phyloP scores from a whole-genome alignment of 2,113 vertebrate species.

The Nematolebias whitei region DNA sequence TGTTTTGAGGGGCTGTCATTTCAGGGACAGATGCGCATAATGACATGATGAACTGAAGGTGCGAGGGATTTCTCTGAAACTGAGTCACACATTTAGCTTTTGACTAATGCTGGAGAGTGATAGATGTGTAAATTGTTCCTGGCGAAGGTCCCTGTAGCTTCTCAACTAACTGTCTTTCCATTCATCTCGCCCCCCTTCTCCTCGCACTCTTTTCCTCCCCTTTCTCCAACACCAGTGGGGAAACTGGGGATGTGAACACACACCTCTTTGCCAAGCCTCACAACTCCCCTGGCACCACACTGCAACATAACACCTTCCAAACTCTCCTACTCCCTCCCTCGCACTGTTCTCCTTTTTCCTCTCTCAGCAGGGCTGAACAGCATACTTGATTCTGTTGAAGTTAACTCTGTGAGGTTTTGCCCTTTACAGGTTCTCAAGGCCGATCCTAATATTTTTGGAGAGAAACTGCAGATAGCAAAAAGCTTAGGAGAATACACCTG shows the following conservation, averaged over 20 bases:
- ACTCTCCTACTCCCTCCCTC: constrained; percentile 44
- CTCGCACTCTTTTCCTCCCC: constrained; percentile 31
- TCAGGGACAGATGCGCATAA: constrained; percentile 5
- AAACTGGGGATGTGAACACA: constrained; percentile 64
- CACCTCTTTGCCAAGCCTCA: constrained; percentile 71
- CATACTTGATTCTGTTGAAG: constrained; percentile 67
- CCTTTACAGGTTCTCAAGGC: constrained; percentile 63
- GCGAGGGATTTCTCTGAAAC: constrained; percentile 27
- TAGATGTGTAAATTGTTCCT: constrained; percentile 55
- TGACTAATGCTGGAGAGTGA: constrained; percentile 49
- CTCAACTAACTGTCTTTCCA: constrained; percentile 55
- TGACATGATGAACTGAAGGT: constrained; percentile 17
- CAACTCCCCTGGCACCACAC: constrained; percentile 73
- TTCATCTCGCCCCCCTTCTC: constrained; percentile 43
- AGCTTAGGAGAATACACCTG: constrained; percentile 10
- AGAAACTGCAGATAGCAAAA: constrained; percentile 46
- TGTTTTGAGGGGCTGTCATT: constrained; percentile 53
- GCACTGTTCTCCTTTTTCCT: constrained; percentile 50
- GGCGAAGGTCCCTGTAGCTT: constrained; percentile 44
- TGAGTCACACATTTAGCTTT: constrained; percentile 34
- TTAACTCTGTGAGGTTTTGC: constrained; percentile 60
- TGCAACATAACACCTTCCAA: constrained; percentile 75
- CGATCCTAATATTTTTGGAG: constrained; percentile 55
- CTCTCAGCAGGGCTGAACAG: constrained; percentile 62
- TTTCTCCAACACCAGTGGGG: constrained; percentile 50